Evolutionary conservation across 2,888 invertebrate genomes (phyloP), one percentile per base, ranked within the genome.

Genomic region (Oscheius sp.): DNA sequence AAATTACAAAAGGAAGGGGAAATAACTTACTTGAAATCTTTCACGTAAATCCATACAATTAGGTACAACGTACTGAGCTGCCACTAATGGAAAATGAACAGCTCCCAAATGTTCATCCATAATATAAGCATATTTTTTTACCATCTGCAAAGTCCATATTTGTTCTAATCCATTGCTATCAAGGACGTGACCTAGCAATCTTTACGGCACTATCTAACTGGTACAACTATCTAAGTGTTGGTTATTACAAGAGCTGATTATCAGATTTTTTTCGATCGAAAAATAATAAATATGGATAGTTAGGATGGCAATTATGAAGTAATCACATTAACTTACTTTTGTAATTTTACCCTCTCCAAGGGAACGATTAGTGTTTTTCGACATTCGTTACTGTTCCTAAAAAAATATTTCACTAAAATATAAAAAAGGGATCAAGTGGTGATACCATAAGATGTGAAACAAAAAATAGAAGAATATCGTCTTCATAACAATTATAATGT

Each of bases 61-160:
- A 24, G 51, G 28, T 41, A n/a, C 38, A n/a, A 24, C 63, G 8
- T 74, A 59, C 30, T 54, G 65, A 20, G 74, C 73, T 0, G 79
- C 78, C 6, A 45, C 47, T 12, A 79, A 49, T 50, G 78, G 75
- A 45, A 78, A 71, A 69, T 74, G 75, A 17, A 80, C 78, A 54
- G 66, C 63, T 6, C 77, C 77, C 24, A 78, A 38, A 12, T 67
- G 65, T 33, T 78, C 73, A 64, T 77, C 74, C 57, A 66, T 28
- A 38, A 75, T 72, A 54, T 66, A 73, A 28, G 76, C 76, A 59
- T 70, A 67, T 49, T 67, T 67, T 61, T 59, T 67, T 14, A 41
- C 36, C 61, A 61, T 41, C 59, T 67, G 49, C 47, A 67, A 47
- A 17, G 28, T 17, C 38, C 2, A 24, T 64, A 14, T 41, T 41